Evolutionary conservation across 1,140 invertebrate genomes (phyloP).

Genomic region (Caenorhabditis briggsae): DNA sequence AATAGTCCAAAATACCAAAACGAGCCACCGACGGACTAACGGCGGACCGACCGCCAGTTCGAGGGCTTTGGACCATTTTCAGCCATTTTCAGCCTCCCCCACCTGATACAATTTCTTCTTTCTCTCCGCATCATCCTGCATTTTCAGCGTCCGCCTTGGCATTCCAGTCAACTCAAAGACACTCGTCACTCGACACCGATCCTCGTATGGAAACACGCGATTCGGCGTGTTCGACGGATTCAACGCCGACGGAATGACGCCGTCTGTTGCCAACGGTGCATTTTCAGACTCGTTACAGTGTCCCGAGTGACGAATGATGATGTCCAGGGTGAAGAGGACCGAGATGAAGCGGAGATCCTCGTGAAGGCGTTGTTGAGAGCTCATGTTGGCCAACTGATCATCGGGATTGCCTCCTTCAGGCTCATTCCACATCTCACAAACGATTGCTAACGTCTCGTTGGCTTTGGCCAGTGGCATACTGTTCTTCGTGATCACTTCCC

Average conservation of each 20-base stretch:
- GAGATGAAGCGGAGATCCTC: conserved; percentile 26
- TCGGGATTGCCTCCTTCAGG: conserved; percentile 48
- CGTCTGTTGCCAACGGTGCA: no score
- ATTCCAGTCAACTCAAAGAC: conserved; percentile 31
- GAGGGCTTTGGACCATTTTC: no score
- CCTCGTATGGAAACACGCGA: background rate
- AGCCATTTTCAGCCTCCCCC: no score
- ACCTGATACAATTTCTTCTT: no score
- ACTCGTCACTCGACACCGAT: background rate
- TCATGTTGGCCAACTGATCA: conserved; percentile 44
- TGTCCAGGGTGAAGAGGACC: conserved; percentile 29
- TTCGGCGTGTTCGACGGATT: no score
- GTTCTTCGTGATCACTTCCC: background rate
- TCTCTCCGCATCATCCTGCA: background rate
- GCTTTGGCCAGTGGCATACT: background rate
- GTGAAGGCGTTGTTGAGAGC: conserved; percentile 17
- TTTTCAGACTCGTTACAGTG: background rate
- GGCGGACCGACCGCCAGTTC: no score
- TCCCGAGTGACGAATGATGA: background rate
- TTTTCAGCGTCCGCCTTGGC: background rate
- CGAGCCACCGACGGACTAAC: no score
- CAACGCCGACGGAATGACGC: no score
- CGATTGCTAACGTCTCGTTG: conserved; percentile 13
- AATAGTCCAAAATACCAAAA: no score
- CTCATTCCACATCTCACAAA: conserved; percentile 61